Percentiles rank a stretch among this genome's conserved stretches.
These are phyloP conservation scores for Tipula confusa DNA, from an alignment of 2,888 invertebrate genomes.

Conservation along the genomic window DNA sequence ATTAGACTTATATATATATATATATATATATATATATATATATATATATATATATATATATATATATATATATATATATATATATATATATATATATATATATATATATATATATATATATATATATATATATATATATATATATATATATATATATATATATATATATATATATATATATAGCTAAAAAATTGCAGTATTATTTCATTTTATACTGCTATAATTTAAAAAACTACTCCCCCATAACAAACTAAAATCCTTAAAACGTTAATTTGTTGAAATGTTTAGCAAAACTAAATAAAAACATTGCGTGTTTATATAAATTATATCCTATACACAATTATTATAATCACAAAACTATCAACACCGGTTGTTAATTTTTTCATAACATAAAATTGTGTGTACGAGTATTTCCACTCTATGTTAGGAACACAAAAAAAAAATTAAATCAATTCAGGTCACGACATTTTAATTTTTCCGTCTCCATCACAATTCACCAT, in stretches of 20 bases:
- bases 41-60: not conserved
- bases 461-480: not conserved
- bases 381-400: not conserved
- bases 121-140: not conserved
- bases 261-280: constrained; percentile 25
- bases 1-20: not conserved
- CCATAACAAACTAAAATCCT: not conserved
- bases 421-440: not conserved
- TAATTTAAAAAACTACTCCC: not conserved
- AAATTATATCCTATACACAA: constrained; percentile 7
- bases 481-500: not conserved
- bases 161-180: not conserved
- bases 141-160: not conserved
- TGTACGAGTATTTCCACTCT: not conserved
- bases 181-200: not conserved
- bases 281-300: not conserved
- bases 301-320: not conserved
- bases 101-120: not conserved
- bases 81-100: not conserved
- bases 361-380: not conserved
- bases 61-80: not conserved
- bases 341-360: constrained; percentile 15
- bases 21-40: not conserved
- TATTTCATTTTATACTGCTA: not conserved
- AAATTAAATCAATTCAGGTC: constrained; percentile 13